phyloP scores from a whole-genome alignment of 2,888 invertebrate species.

The Melangyna quadrimaculata region DNA sequence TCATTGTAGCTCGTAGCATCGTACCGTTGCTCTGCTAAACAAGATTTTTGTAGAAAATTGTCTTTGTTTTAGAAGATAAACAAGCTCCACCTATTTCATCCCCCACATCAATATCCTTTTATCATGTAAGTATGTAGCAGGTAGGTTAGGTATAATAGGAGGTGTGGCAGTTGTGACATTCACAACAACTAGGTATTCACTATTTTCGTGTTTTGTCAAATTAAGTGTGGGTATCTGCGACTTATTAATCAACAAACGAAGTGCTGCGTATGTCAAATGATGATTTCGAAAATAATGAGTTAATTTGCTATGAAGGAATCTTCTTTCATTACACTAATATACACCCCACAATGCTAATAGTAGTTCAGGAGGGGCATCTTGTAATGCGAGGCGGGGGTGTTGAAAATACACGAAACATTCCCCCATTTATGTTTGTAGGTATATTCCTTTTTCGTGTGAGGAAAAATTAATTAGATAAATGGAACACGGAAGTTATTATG shows the following conservation, averaged over 20 bases:
- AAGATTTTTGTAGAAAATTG: neutral
- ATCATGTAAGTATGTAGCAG: neutral
- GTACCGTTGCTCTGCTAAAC: neutral
- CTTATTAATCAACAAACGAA: constrained; percentile 60
- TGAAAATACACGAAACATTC: neutral
- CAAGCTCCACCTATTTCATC: neutral
- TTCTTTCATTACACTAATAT: neutral
- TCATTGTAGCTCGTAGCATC: too few species aligned
- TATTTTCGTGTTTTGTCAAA: constrained; percentile 47
- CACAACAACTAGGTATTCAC: constrained; percentile 32
- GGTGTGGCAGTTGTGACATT: constrained; percentile 9
- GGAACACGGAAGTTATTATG: constrained; percentile 55
- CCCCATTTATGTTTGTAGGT: neutral
- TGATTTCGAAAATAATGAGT: constrained; percentile 64
- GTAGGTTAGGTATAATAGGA: too few species aligned
- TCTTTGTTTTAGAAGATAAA: neutral
- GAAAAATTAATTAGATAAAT: constrained; percentile 60
- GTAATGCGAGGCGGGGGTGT: neutral
- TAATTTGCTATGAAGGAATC: constrained; percentile 40
- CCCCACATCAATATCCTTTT: neutral
- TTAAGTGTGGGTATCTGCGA: constrained; percentile 57
- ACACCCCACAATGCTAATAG: neutral
- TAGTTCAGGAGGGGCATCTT: neutral
- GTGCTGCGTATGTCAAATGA: constrained; percentile 45
- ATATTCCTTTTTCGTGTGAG: constrained; percentile 28